Evolutionary conservation across 1,140 invertebrate genomes (phyloP).

Genomic region (Sitobion miscanthi): DNA sequence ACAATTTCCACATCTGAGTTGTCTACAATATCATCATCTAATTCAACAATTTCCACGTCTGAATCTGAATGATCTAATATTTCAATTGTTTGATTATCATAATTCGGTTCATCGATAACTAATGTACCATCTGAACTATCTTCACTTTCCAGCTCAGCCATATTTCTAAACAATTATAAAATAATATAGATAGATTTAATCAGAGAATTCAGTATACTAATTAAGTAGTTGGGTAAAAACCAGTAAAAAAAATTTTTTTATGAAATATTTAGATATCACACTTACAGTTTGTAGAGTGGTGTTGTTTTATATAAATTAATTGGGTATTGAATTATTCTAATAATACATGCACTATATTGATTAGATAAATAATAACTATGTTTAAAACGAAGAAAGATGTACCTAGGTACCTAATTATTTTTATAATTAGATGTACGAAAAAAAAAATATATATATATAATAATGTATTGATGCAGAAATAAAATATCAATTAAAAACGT

Average conservation of each 20-base stretch:
- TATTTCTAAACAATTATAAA: conserved; percentile 48
- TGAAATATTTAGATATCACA: neutral
- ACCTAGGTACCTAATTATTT: no score
- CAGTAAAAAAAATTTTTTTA: no score
- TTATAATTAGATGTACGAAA: no score
- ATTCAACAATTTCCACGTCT: neutral
- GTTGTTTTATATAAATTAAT: neutral
- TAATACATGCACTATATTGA: neutral
- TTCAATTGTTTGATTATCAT: conserved; percentile 29
- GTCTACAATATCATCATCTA: neutral
- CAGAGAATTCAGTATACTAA: neutral
- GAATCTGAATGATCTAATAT: neutral
- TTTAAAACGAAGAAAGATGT: no score
- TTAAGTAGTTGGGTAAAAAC: neutral
- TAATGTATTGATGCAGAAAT: no score
- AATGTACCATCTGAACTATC: conserved; percentile 46
- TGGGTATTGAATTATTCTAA: neutral
- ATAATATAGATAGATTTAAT: neutral
- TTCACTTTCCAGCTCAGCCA: conserved; percentile 42
- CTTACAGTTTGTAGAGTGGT: neutral
- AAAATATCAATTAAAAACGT: no score
- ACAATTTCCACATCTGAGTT: conserved; percentile 22
- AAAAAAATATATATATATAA: no score
- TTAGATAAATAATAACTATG: no score
- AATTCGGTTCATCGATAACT: conserved; percentile 37